A percentile compares a stretch with the other conserved stretches of the same genome.
These are phyloP conservation scores for Callyntrura guangdongensis DNA, from an alignment of 2,888 invertebrate species.

Conservation along the genomic window DNA sequence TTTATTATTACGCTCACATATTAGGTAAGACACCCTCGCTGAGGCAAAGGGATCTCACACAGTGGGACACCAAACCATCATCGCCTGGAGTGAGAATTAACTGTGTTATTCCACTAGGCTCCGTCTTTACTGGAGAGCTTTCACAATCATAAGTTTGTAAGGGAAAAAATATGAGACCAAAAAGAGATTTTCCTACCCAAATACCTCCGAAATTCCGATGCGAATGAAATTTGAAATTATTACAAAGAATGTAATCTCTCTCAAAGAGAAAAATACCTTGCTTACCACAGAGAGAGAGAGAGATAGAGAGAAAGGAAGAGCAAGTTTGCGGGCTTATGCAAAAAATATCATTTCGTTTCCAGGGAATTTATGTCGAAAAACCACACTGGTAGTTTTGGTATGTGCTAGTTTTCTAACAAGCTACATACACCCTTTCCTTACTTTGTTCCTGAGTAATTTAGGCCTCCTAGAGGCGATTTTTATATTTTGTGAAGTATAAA, in stretches of 20 bases:
- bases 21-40: neutral
- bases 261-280: neutral
- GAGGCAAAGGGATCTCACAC: neutral
- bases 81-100: slow-evolving; percentile 11
- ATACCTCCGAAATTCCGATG: neutral
- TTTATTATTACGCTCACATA: neutral
- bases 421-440: neutral
- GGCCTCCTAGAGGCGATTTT: neutral
- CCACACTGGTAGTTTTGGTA: neutral
- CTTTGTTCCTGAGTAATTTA: neutral
- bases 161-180: neutral
- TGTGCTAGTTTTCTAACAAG: neutral
- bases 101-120: neutral
- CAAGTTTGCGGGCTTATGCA: neutral
- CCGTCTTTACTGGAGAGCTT: neutral
- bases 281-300: neutral
- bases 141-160: slow-evolving; percentile 5
- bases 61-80: slow-evolving; percentile 10
- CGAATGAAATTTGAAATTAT: slow-evolving; percentile 39
- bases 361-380: neutral
- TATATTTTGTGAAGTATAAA: neutral
- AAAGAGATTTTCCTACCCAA: neutral
- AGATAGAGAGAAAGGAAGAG: too few species aligned
- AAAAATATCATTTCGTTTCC: neutral
- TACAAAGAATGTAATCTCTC: neutral